Evolutionary conservation across 2,888 invertebrate genomes (phyloP), one percentile per base, ranked within the genome.

Genomic region (Dicyrtoma fusca): DNA sequence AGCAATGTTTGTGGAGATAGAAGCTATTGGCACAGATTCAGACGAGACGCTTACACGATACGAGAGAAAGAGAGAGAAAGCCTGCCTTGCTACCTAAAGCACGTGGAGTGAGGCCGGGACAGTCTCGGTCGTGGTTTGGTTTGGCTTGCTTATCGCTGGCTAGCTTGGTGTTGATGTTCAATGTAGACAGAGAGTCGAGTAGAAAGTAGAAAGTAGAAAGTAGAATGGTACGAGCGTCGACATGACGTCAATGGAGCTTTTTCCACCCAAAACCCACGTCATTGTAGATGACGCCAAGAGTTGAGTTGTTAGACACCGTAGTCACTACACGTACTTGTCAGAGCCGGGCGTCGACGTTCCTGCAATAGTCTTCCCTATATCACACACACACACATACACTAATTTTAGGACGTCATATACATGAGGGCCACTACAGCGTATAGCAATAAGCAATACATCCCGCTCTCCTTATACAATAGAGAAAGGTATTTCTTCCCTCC

Each of bases 211-310:
- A 62, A 45, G 19, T 26, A 44, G 21, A 42, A 11, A 17, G 45
- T 19, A 62, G 13, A 70, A 21, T 55, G 53, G 66, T 64, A 55
- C 45, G 49, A 65, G 59, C 65, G 64, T 72, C 66, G 45, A 45
- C 64, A 76, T 80, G 80, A 80, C 80, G 80, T 80, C 78, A 80
- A 80, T 79, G 75, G 78, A 71, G 68, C 72, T 68, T 75, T 74
- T 74, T 75, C 72, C 72, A 76, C 75, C 34, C 34, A 34, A 34
- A 34, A 34, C 34, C 59, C 57, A 77, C 79, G 79, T 79, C 79
- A 79, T 79, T 77, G 78, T 71, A 70, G 71, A 77, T 78, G 78
- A 78, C 78, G 78, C 76, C 76, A 78, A 74, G 34, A 34, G 34
- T 34, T 34, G 34, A 34, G 34, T 34, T 34, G 34, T 34, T 34